A percentile compares a stretch with the other conserved stretches of the same genome.
Evolutionary conservation across 2,797 vertebrate species (phyloP).

Genomic region (Poecilia picta): DNA sequence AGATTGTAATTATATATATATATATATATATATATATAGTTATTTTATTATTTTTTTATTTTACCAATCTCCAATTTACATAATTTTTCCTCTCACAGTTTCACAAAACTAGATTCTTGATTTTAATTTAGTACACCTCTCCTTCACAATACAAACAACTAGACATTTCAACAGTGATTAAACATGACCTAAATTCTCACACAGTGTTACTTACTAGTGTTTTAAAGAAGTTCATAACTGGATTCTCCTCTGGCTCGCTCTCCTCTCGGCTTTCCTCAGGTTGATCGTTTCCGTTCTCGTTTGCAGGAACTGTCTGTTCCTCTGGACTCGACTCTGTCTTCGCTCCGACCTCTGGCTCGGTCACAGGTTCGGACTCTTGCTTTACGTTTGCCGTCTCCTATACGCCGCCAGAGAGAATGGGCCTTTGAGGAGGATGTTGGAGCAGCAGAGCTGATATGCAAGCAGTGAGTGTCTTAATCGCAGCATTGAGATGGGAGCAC

Average conservation of each 20-base stretch:
- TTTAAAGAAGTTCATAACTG: conserved; percentile 99
- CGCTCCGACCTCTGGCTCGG: conserved; percentile 60
- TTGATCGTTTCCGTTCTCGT: conserved; percentile 41
- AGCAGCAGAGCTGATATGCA: conserved; percentile 73
- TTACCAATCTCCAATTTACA: neutral
- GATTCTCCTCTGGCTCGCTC: conserved; percentile 72
- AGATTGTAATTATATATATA: neutral
- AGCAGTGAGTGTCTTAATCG: conserved; percentile 77
- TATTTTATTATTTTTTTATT: too few relatives aligned
- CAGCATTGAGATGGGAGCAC: conserved; percentile 82
- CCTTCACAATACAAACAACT: conserved; percentile 11
- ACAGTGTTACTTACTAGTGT: conserved; percentile 86
- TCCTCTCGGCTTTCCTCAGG: conserved; percentile 65
- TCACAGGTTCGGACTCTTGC: conserved; percentile 48
- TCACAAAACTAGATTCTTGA: neutral
- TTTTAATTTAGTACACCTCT: neutral
- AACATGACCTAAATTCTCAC: neutral
- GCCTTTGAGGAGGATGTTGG: conserved; percentile 68
- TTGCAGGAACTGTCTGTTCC: conserved; percentile 48
- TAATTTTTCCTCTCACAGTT: neutral
- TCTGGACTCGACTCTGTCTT: conserved; percentile 42
- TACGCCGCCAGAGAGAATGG: conserved; percentile 74
- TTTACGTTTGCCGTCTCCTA: conserved; percentile 84
- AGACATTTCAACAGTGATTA: neutral
- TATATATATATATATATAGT: neutral